Percentiles rank a stretch among this genome's conserved stretches.
Evolutionary conservation across 2,797 vertebrate genomes (phyloP).

Genomic region (Cryptoprocta ferox): DNA sequence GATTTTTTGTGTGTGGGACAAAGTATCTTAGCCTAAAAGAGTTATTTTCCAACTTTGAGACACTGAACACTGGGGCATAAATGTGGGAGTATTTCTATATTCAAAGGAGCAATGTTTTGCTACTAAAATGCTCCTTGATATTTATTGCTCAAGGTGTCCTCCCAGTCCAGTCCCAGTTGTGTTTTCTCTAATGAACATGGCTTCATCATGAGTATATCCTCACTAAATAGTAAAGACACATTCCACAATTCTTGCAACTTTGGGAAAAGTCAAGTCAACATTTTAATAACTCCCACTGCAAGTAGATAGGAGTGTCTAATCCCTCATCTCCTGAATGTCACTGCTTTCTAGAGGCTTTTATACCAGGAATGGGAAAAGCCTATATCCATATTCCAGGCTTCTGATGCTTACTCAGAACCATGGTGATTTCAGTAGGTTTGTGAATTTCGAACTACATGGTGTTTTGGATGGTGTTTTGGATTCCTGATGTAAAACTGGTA

Average conservation of each 20-base stretch:
- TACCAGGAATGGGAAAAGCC: not conserved
- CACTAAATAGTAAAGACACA: conserved; percentile 2
- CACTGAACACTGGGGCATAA: not conserved
- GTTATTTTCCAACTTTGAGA: not conserved
- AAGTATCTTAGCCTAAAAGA: not conserved
- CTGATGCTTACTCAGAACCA: not conserved
- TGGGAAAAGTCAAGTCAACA: not conserved
- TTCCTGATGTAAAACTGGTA: conserved; percentile 29
- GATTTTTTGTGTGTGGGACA: not conserved
- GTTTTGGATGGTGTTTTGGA: conserved; percentile 5
- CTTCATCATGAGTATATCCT: not conserved
- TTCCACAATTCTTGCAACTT: not conserved
- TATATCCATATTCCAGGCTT: not conserved
- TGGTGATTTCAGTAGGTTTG: conserved; percentile 13
- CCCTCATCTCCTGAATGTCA: not conserved
- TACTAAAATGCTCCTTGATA: not conserved
- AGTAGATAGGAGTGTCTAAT: not conserved
- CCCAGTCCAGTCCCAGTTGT: not conserved
- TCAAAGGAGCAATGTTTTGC: not conserved
- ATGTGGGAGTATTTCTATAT: not conserved
- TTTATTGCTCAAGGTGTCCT: not conserved
- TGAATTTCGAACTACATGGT: not conserved
- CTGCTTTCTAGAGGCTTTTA: not conserved
- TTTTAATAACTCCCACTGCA: conserved; percentile 76
- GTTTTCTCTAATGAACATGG: not conserved